Conservation (phyloP, 2,113 vertebrate species). For the Tretioscincus oriximinensis region DNA sequence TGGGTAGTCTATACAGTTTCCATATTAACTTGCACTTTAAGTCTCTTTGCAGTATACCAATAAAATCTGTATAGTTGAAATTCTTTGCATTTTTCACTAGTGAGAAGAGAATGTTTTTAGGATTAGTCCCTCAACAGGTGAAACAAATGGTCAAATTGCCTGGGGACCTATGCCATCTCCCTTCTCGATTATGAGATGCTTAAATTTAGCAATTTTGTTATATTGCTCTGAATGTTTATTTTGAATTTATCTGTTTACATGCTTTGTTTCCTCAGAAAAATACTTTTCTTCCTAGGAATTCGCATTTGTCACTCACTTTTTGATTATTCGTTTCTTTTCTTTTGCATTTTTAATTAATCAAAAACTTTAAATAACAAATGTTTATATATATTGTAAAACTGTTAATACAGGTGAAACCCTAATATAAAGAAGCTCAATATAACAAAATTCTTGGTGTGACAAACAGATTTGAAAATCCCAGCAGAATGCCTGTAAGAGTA, state of each 20-base stretch:
- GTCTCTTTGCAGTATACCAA: background rate
- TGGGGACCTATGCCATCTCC: background rate
- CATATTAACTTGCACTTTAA: background rate
- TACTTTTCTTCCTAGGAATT: background rate
- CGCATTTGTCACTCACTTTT: background rate
- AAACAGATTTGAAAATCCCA: too few relatives aligned
- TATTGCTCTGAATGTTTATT: background rate
- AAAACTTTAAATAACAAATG: background rate
- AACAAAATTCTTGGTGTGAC: too few relatives aligned
- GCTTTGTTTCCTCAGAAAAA: too few relatives aligned
- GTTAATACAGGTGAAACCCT: too few relatives aligned
- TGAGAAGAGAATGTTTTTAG: background rate
- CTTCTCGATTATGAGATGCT: background rate
- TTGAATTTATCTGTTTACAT: background rate
- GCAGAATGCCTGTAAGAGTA: too few relatives aligned
- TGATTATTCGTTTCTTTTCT: background rate
- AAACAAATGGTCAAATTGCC: constrained; percentile 13
- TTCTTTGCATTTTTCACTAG: constrained; percentile 25
- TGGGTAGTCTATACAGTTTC: background rate
- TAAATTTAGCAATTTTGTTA: constrained; percentile 4
- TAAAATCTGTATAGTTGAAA: background rate
- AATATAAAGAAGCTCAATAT: too few relatives aligned
- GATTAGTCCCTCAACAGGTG: constrained; percentile 17
- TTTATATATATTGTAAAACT: too few relatives aligned
- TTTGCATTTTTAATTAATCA: background rate